Percentiles rank a stretch among this genome's conserved stretches.
Conservation (phyloP, 2,113 vertebrate genomes). For the Aleadryas rufinucha region DNA sequence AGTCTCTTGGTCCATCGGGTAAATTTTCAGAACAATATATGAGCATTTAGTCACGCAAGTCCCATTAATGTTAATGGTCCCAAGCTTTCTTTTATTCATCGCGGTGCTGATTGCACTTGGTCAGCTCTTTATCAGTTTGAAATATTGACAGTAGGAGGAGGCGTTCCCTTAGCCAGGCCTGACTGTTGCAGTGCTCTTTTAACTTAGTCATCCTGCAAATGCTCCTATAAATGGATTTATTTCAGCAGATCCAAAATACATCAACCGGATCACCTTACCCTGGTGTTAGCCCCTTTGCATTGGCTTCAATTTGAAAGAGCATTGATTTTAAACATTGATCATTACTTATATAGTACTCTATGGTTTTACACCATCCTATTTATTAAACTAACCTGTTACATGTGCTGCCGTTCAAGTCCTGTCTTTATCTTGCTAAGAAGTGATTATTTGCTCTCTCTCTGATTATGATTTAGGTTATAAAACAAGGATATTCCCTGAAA, state of each 20-base stretch:
- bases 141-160: slow-evolving; percentile 53
- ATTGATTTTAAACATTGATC: slow-evolving; percentile 46
- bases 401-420: background rate
- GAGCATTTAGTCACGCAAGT: slow-evolving; percentile 36
- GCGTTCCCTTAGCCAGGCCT: slow-evolving; percentile 29
- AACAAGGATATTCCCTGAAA: background rate
- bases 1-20: background rate
- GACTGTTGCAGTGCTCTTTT: slow-evolving; percentile 39
- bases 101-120: slow-evolving; percentile 38
- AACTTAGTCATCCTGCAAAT: slow-evolving; percentile 57
- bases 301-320: slow-evolving; percentile 19
- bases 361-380: background rate
- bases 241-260: slow-evolving; percentile 43
- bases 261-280: background rate
- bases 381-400: slow-evolving; percentile 22
- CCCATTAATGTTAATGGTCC: slow-evolving; percentile 64
- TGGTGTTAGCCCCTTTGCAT: background rate
- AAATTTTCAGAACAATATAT: slow-evolving; percentile 9
- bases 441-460: background rate
- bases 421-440: background rate
- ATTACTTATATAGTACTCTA: background rate
- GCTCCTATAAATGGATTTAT: slow-evolving; percentile 49
- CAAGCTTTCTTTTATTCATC: slow-evolving; percentile 63
- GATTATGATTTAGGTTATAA: background rate
- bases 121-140: slow-evolving; percentile 67